Evolutionary conservation across 2,797 vertebrate species (phyloP), one percentile per base, ranked within the genome.

Genomic region (Scleropages formosus): DNA sequence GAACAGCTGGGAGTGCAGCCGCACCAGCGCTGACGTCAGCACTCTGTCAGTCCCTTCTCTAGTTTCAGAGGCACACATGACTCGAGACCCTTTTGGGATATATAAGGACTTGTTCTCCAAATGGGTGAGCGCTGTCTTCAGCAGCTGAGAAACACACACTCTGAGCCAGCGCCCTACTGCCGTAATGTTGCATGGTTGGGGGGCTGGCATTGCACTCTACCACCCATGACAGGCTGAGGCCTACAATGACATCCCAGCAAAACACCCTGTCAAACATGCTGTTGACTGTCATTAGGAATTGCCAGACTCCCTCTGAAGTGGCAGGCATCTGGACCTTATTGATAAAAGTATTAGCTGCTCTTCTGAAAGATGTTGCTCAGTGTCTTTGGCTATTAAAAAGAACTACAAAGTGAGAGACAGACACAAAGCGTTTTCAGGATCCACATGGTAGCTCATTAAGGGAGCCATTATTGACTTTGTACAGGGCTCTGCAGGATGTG

Each of bases 31-130:
- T 64, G 84, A 82, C 83, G 78, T 89, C 89, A 88, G 88, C 85
- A 4, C 75, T 79, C 84, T 84, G 88, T 87, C 82, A 83, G 78
- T 24, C 27, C 81, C 83, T 81, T 88, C 87, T 89, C 85, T 82
- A 68, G 18, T 92, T 92, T 87, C 88, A 70, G 4, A 80, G 83
- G 75, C 76, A 22, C 63, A 72, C 78, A 81, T 87, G 86, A 88
- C 84, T 87, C 80, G 83, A 20, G 82, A 78, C 84, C 87, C 87
- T 86, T 82, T 64, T 77, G 85, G 83, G 87, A 89, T 90, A 91
- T 91, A 88, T 89, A 85, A 89, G 89, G 87, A 88, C 88, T 84
- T 85, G 86, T 82, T 88, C 86, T 89, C 81, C 79, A 81, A 85
- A 84, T 82, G 83, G 77, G 76, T 76, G 47, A 84, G 75, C 76